Evolutionary conservation across 2,888 invertebrate genomes (phyloP).

Genomic region (Nymphalis urticae): DNA sequence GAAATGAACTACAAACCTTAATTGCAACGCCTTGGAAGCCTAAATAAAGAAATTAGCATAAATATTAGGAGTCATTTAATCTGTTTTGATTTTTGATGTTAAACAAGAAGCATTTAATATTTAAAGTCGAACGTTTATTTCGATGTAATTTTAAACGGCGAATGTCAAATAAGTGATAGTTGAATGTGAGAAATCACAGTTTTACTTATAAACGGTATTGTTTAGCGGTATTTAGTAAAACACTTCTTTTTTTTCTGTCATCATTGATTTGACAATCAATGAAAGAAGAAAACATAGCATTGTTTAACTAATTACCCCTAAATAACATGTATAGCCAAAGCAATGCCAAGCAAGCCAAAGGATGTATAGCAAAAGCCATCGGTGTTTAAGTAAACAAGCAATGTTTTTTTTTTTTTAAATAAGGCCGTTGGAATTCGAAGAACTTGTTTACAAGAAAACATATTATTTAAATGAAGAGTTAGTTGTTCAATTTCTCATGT

Average conservation of each 20-base stretch:
- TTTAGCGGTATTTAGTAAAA: no score
- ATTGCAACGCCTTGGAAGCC: not conserved
- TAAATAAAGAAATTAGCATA: slow-evolving; percentile 5
- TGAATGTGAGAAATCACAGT: not conserved
- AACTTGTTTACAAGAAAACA: no score
- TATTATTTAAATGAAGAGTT: not conserved
- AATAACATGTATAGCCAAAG: no score
- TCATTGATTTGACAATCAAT: no score
- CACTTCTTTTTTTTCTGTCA: no score
- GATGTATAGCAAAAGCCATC: no score
- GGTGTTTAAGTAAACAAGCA: no score
- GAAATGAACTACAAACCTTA: not conserved
- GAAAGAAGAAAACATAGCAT: no score
- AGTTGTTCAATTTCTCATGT: not conserved
- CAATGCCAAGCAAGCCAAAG: no score
- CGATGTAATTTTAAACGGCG: not conserved
- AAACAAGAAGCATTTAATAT: not conserved
- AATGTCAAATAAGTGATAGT: not conserved
- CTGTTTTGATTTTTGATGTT: not conserved
- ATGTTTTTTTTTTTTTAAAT: no score
- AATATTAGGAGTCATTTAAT: not conserved
- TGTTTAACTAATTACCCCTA: no score
- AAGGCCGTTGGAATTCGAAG: no score
- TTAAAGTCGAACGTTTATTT: not conserved
- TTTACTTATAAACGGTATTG: not conserved